Evolutionary conservation across 2,888 invertebrate species (phyloP), one percentile per base, ranked within the genome.

Genomic region (Euzetes globulus): DNA sequence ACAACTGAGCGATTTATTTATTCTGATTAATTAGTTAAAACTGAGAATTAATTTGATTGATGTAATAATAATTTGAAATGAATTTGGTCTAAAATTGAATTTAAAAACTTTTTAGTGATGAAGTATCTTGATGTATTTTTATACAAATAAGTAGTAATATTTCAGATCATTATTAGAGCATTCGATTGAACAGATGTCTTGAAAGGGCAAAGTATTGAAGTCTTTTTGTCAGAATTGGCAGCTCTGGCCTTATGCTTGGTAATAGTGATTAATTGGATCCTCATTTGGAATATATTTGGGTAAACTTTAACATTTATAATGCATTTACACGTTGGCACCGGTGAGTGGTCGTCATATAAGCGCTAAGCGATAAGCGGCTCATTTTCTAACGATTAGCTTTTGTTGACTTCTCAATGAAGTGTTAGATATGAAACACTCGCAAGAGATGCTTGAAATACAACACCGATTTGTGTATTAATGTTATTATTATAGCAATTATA

Each of bases 341-440:
- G 9, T 29, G 33, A 41, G 22, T 45, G 41, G 45, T 68, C 22
- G 68, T 45, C 68, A 45, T 68, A 33, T 33, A 33, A 33, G 33
- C 68, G 37, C 19, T n/a, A 68, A 11, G 68, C 22, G 41, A 68
- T 68, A 68, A 41, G 41, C 45, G 68, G 45, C 45, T 68, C 37
- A 41, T 41, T 68, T 19, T 11, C 45, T 6, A 45, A 22, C 68
- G 45, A 37, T 68, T 68, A 68, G 29, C 41, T 68, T 68, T 68
- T 41, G 45, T 68, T 68, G 68, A 68, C 68, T 37, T 65, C 68
- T 68, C 68, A 68, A 68, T 68, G n/a, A 9, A 37, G 25, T 68
- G 68, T 11, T 22, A 68, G 68, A 22, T 68, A 68, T 68, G 68
- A 68, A 45, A 45, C 45, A 68, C 37, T n/a, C 15, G 11, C 19